Evolutionary conservation across 2,113 vertebrate genomes (phyloP).

Genomic region (Piaya cayana): DNA sequence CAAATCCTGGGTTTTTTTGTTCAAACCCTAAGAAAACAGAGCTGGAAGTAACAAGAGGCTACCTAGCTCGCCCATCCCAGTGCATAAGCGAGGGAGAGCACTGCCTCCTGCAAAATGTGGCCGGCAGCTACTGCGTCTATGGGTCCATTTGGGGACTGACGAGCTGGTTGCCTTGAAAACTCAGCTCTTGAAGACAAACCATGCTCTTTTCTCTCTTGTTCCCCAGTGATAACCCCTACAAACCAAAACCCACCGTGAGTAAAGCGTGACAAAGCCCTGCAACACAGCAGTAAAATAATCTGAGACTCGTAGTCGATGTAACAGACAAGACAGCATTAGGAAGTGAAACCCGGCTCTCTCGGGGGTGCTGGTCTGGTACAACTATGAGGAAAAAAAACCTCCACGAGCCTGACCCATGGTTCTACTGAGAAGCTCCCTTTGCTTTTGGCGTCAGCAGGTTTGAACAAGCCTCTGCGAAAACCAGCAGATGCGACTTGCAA

Average conservation of each 20-base stretch:
- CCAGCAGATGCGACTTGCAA: slow-evolving; percentile 16
- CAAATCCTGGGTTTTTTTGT: background rate
- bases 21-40: slow-evolving; percentile 2
- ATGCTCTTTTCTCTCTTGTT: background rate
- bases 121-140: background rate
- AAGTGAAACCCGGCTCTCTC: fast-evolving
- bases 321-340: background rate
- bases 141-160: background rate
- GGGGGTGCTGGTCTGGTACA: background rate
- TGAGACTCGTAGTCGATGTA: fast-evolving
- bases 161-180: background rate
- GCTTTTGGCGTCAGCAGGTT: background rate
- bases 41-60: slow-evolving; percentile 1
- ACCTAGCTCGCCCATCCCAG: background rate
- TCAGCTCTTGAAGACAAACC: background rate
- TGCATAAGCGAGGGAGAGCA: fast-evolving
- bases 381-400: background rate
- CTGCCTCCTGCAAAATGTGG: background rate
- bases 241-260: fast-evolving
- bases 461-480: background rate
- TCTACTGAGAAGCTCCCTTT: background rate
- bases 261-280: fast-evolving
- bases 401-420: background rate
- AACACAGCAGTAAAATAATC: background rate
- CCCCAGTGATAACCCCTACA: background rate